Evolutionary conservation across 64 coral and sea anemone genomes (phyloP).

Genomic region (Catalaphyllia jardinei): DNA sequence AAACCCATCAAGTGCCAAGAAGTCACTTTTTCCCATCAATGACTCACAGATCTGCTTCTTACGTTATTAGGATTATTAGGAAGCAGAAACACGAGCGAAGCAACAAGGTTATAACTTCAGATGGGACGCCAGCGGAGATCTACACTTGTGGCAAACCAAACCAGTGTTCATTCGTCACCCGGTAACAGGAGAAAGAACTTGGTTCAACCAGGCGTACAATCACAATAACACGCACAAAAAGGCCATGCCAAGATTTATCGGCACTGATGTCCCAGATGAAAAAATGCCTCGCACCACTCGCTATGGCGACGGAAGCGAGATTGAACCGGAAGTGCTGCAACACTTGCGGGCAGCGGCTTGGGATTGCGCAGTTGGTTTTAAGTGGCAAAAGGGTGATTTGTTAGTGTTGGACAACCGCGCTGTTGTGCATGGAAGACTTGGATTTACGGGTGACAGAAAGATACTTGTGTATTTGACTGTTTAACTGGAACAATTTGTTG

Average conservation of each 20-base stretch:
- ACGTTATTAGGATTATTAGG: slow-evolving; percentile 37
- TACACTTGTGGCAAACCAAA: slow-evolving; percentile 14
- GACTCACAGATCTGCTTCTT: neutral
- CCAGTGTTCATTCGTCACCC: slow-evolving; percentile 55
- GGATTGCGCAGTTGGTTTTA: slow-evolving; percentile 44
- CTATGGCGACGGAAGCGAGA: slow-evolving; percentile 55
- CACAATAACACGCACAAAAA: neutral
- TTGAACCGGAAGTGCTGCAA: slow-evolving; percentile 55
- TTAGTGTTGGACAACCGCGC: slow-evolving; percentile 39
- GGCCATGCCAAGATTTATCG: slow-evolving; percentile 10
- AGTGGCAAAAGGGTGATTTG: slow-evolving; percentile 45
- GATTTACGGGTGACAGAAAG: slow-evolving; percentile 52
- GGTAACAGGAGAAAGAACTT: slow-evolving; percentile 46
- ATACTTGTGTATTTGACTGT: slow-evolving; percentile 29
- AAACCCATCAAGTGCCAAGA: too few species aligned
- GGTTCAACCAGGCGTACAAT: slow-evolving; percentile 32
- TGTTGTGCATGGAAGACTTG: slow-evolving; percentile 30
- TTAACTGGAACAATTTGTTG: neutral
- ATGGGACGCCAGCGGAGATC: neutral
- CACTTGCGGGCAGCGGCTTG: slow-evolving; percentile 45
- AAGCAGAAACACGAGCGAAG: neutral
- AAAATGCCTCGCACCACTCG: neutral
- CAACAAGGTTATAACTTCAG: neutral
- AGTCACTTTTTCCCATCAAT: too few species aligned
- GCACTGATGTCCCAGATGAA: slow-evolving; percentile 24